Evolutionary conservation across 2,113 vertebrate genomes (phyloP).

Genomic region (Prunella himalayana): DNA sequence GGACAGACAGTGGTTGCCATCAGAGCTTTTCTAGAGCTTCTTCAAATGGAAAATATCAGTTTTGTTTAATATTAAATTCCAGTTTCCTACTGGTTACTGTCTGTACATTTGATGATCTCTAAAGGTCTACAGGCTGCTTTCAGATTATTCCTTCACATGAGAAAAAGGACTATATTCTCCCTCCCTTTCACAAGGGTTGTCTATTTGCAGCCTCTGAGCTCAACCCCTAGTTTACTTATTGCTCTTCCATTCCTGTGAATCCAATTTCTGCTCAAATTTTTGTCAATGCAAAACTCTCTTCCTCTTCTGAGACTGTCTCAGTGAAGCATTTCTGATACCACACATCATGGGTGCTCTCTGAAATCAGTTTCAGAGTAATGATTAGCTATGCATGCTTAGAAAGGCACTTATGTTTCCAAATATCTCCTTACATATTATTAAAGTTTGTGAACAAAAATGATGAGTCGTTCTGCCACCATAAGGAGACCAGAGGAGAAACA

Average conservation of each 20-base stretch:
- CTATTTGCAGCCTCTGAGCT: background rate
- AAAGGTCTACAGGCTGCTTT: background rate
- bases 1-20: background rate
- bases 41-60: background rate
- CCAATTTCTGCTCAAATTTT: background rate
- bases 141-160: background rate
- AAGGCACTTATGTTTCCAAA: background rate
- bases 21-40: background rate
- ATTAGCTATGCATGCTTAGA: background rate
- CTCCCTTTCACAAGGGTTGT: background rate
- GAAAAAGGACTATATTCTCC: background rate
- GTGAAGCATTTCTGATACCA: background rate
- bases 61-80: background rate
- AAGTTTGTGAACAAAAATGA: background rate
- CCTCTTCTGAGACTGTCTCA: background rate
- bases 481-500: background rate
- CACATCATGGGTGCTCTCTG: background rate
- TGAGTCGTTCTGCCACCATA: background rate
- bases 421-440: background rate
- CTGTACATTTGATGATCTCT: background rate
- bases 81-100: background rate
- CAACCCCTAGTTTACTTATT: background rate
- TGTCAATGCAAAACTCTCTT: background rate
- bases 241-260: background rate
- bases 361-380: slow-evolving; percentile 8